phyloP scores from a whole-genome alignment of 2,113 vertebrate genomes.

The Fulmarus glacialis region DNA sequence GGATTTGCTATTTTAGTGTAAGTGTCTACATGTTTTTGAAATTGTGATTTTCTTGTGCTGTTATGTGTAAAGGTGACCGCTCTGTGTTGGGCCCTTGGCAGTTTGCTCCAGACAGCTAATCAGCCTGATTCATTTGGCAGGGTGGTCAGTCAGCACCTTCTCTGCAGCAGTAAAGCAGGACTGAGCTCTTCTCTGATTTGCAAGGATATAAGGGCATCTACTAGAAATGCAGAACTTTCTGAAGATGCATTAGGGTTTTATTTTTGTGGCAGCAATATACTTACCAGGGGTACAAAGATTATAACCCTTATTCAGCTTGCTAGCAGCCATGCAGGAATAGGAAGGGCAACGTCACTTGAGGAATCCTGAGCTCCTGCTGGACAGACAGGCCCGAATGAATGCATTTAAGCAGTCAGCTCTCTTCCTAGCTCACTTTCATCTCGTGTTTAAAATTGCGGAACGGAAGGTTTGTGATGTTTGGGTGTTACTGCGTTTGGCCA shows the following conservation, averaged over 20 bases:
- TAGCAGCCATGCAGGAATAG: background rate
- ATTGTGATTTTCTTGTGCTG: conserved; percentile 77
- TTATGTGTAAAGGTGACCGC: conserved; percentile 80
- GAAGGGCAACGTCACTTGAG: background rate
- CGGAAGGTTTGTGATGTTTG: background rate
- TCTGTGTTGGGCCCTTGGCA: conserved; percentile 21
- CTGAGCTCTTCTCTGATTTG: conserved; percentile 26
- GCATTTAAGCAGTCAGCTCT: background rate
- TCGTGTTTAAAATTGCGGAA: background rate
- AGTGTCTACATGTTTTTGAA: conserved; percentile 57
- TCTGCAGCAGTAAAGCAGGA: background rate
- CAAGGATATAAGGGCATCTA: background rate
- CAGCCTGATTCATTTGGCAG: conserved; percentile 72
- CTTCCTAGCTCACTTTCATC: background rate
- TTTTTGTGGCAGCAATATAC: background rate
- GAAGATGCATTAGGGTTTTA: background rate
- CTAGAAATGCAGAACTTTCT: background rate
- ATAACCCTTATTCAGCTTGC: background rate
- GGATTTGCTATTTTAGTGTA: conserved; percentile 64
- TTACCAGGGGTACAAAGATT: background rate
- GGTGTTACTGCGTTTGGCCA: conserved; percentile 54
- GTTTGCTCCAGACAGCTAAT: conserved; percentile 72
- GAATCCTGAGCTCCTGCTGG: background rate
- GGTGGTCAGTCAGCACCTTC: conserved; percentile 14
- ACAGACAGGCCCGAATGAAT: background rate